phyloP scores from a whole-genome alignment of 1,140 invertebrate species.

The Drosophila pachea region DNA sequence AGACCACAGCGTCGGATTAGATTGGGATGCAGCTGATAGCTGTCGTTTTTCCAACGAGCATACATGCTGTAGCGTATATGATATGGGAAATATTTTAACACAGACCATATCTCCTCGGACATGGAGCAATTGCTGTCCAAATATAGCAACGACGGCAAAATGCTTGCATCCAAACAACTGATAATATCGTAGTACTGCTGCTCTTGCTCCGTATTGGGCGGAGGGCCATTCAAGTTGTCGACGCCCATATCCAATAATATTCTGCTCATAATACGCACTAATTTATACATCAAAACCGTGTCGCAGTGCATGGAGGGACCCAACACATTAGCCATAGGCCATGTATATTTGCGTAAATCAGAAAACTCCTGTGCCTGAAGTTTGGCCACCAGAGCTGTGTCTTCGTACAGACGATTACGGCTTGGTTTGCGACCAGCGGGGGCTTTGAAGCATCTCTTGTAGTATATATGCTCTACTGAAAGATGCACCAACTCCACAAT shows the following conservation, averaged over 20 bases:
- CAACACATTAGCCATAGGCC: slow-evolving; percentile 92
- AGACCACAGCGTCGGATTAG: slow-evolving; percentile 90
- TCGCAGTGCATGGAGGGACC: slow-evolving; percentile 94
- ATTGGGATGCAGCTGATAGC: slow-evolving; percentile 88
- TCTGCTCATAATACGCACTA: slow-evolving; percentile 82
- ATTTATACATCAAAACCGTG: slow-evolving; percentile 93
- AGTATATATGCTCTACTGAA: slow-evolving; percentile 93
- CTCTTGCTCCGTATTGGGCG: slow-evolving; percentile 62
- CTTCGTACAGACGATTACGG: slow-evolving; percentile 57
- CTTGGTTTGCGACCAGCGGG: slow-evolving; percentile 52
- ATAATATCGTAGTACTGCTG: slow-evolving; percentile 84
- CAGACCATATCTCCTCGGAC: slow-evolving; percentile 96
- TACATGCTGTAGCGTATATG: slow-evolving; percentile 94
- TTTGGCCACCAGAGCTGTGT: slow-evolving; percentile 59
- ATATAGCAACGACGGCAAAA: slow-evolving; percentile 94
- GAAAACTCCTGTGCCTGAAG: slow-evolving; percentile 81
- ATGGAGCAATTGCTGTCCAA: slow-evolving; percentile 97
- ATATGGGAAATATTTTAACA: slow-evolving; percentile 95
- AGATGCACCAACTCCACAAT: slow-evolving; percentile 90
- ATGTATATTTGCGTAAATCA: slow-evolving; percentile 87
- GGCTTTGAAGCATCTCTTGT: slow-evolving; percentile 82
- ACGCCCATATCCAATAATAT: slow-evolving; percentile 70
- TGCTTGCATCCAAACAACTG: slow-evolving; percentile 90
- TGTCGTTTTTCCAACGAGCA: slow-evolving; percentile 95
- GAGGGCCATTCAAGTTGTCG: slow-evolving; percentile 66